Conservation (phyloP, 2,888 invertebrate species). For the Nineta flava region DNA sequence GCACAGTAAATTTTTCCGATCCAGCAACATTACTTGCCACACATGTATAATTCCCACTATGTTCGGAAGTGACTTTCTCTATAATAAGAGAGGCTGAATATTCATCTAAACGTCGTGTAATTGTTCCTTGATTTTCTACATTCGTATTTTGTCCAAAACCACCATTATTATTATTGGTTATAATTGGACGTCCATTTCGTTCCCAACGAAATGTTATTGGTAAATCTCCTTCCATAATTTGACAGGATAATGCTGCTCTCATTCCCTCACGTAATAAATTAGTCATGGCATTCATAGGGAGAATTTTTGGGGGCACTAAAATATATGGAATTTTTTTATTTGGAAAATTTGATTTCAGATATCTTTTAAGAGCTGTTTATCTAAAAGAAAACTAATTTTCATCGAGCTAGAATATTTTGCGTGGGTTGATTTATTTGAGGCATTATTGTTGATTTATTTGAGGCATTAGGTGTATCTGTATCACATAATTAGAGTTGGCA, state of each 20-base stretch:
- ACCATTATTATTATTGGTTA: neutral
- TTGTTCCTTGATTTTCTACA: constrained; percentile 31
- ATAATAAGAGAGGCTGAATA: constrained; percentile 76
- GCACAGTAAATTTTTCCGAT: constrained; percentile 58
- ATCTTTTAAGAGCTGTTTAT: no score
- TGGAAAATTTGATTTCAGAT: no score
- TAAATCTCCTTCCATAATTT: constrained; percentile 81
- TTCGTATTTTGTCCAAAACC: constrained; percentile 15
- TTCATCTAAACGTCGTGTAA: constrained; percentile 53
- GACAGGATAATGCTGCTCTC: constrained; percentile 79
- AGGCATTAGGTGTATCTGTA: no score
- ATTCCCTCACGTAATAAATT: constrained; percentile 68
- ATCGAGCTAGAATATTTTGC: no score
- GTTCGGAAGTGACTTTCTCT: constrained; percentile 68
- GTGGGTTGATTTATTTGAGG: no score
- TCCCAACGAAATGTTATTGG: constrained; percentile 87
- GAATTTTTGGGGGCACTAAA: constrained; percentile 67
- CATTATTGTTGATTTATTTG: no score
- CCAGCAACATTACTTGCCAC: constrained; percentile 79
- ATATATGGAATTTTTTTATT: constrained; percentile 9
- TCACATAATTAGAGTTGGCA: no score
- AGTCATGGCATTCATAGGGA: constrained; percentile 69
- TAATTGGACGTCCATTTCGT: constrained; percentile 63
- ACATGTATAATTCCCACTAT: constrained; percentile 86
- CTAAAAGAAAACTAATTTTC: no score